Evolutionary conservation across 2,113 vertebrate species (phyloP).

Genomic region (Anser brachyrhynchus): DNA sequence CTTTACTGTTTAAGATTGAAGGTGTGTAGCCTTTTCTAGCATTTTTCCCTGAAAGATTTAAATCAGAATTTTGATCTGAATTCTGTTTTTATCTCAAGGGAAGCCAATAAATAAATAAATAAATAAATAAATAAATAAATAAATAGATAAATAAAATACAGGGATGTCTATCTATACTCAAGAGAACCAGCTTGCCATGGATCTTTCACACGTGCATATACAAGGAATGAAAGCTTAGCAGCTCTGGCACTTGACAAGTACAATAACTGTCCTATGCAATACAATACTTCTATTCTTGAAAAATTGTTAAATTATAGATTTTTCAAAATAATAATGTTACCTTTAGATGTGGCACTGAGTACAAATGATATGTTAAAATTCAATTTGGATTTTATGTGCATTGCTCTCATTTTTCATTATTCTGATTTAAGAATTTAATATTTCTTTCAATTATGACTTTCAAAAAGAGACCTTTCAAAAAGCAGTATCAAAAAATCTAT

Average conservation of each 20-base stretch:
- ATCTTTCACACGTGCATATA: background rate
- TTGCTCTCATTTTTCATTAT: background rate
- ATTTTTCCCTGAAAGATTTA: background rate
- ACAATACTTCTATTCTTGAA: fast-evolving
- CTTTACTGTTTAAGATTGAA: background rate
- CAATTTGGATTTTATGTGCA: background rate
- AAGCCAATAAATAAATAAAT: background rate
- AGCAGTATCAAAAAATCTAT: background rate
- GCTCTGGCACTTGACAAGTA: background rate
- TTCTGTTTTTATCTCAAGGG: background rate
- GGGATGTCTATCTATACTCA: background rate
- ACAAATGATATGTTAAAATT: background rate
- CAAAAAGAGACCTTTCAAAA: background rate
- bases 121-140: too few species aligned
- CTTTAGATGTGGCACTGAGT: background rate
- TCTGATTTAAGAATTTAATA: background rate
- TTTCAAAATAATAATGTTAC: background rate
- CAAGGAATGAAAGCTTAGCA: background rate
- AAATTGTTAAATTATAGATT: background rate
- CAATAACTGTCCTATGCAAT: background rate
- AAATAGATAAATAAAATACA: background rate
- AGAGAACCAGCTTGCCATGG: background rate
- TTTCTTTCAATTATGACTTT: background rate
- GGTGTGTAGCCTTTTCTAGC: background rate
- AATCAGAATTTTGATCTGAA: background rate